Conservation (phyloP, 35 echinoderm and acorn worm genomes). For the Nesometra sesokonis region DNA sequence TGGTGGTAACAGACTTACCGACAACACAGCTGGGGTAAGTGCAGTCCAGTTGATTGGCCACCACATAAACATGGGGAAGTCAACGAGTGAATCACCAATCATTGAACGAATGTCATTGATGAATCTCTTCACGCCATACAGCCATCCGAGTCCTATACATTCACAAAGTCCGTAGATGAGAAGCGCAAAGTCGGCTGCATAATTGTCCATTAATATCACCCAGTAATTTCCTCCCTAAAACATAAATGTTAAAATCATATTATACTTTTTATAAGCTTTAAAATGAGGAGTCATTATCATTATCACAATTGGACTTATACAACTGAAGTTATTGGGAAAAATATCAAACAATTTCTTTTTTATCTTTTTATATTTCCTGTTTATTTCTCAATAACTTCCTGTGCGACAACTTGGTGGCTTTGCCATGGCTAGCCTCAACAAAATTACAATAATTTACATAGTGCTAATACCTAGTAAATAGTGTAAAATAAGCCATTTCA, state of each 20-base stretch:
- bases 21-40: conserved; percentile 75
- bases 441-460: no score
- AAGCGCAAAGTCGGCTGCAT: conserved; percentile 82
- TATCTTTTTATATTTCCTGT: background rate
- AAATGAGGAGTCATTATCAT: background rate
- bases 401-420: no score
- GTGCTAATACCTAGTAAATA: no score
- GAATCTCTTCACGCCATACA: conserved; percentile 77
- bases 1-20: conserved; percentile 83
- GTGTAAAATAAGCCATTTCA: no score
- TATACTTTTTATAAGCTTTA: no score
- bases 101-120: conserved; percentile 86
- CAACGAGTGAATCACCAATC: conserved; percentile 68
- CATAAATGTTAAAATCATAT: background rate
- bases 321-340: no score
- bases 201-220: conserved; percentile 95
- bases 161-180: conserved; percentile 78
- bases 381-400: no score
- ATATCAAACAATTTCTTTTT: background rate
- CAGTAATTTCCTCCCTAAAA: conserved; percentile 89
- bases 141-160: conserved; percentile 76
- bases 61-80: conserved; percentile 58
- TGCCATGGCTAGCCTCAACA: no score
- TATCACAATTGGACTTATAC: no score
- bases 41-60: conserved; percentile 89